Evolutionary conservation across 2,113 vertebrate genomes (phyloP).

Genomic region (Bujurquina vittata): DNA sequence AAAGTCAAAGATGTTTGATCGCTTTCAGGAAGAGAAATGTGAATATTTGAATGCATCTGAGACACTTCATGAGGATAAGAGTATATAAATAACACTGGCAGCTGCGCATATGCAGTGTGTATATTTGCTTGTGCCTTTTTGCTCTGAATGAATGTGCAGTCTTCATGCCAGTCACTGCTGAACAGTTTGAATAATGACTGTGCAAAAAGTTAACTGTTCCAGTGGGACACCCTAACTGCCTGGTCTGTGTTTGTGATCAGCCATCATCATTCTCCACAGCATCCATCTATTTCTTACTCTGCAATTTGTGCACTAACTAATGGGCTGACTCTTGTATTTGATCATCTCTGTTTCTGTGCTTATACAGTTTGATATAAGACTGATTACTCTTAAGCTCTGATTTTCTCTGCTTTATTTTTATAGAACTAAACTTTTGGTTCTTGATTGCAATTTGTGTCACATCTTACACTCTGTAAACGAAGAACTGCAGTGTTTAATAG

Average conservation of each 20-base stretch:
- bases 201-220: slow-evolving; percentile 27
- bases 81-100: slow-evolving; percentile 15
- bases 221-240: slow-evolving; percentile 40
- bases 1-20: background rate
- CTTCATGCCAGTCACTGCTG: slow-evolving; percentile 32
- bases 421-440: slow-evolving; percentile 8
- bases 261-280: slow-evolving; percentile 41
- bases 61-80: slow-evolving; percentile 9
- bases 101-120: background rate
- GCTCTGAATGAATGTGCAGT: slow-evolving; percentile 1
- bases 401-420: slow-evolving; percentile 30
- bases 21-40: background rate
- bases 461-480: slow-evolving; percentile 12
- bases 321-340: slow-evolving; percentile 35
- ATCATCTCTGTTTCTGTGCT: slow-evolving; percentile 29
- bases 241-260: slow-evolving; percentile 42
- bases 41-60: slow-evolving; percentile 1
- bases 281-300: slow-evolving; percentile 21
- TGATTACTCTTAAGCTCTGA: slow-evolving; percentile 34
- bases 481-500: slow-evolving; percentile 16
- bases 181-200: slow-evolving; percentile 48
- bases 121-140: background rate
- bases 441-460: slow-evolving; percentile 16
- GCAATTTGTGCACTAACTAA: slow-evolving; percentile 33
- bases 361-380: slow-evolving; percentile 28